Evolutionary conservation across 2,888 invertebrate species (phyloP), one percentile per base, ranked within the genome.

Genomic region (Apamea sordens): DNA sequence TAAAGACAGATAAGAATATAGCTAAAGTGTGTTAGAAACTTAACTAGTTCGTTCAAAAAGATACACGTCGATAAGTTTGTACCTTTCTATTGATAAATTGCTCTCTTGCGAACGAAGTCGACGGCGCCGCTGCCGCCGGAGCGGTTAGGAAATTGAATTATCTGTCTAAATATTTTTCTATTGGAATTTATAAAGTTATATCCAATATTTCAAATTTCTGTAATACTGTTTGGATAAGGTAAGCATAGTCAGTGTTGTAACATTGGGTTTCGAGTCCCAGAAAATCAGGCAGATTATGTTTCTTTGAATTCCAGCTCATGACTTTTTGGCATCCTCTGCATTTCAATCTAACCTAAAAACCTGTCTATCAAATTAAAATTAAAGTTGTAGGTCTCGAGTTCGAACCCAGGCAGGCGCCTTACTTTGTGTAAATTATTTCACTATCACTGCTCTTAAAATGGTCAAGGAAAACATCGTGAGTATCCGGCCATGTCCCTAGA

Each of bases 71-170:
- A 69, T 71, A 85, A 83, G 72, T 83, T 77, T 3, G 13, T 67
- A 85, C 77, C 73, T 78, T 73, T 67, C 53, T 36, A 65, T 79
- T 86, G 86, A 86, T 85, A 83, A 87, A 87, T 86, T 64, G 77
- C 77, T 71, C 85, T 71, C 85, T 18, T 28, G 80, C 63, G 87
- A 44, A 69, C 18, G 18, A 1, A 77, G 68, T 69, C 56, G 36
- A 79, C 41, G 69, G 63, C 56, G 36, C 50, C 28, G 56, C 32
- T 2, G 32, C 21, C 41, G 44, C 53, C 53, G 36, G 56, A 70
- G 71, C 63, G 67, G 81, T 67, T 59, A 61, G 67, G 36, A 78
- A 84, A 84, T 84, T 75, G 77, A 84, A 78, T 82, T 75, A 81
- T 68, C 56, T n/a, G 71, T 71, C 50, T 65, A 75, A 83, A 75